These are phyloP conservation scores for Brachirus orientalis DNA, from an alignment of 2,113 vertebrate genomes.

Conservation along the genomic window DNA sequence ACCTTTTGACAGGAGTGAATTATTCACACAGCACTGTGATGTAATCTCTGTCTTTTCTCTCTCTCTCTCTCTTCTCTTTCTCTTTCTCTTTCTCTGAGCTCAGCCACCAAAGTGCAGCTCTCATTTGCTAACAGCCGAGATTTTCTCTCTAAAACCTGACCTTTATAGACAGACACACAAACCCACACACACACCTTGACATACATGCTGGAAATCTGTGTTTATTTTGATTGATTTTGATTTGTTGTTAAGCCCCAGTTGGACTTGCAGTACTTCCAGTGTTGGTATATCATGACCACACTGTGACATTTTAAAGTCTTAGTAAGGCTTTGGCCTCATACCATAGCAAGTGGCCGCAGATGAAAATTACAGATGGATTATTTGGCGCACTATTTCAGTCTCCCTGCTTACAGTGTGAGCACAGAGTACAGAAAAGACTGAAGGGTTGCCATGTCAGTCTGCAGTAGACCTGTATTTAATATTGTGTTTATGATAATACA, in stretches of 20 bases:
- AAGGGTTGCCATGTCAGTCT: not conserved
- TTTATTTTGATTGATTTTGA: slow-evolving; percentile 25
- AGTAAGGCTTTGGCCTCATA: slow-evolving; percentile 25
- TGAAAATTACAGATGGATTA: slow-evolving; percentile 40
- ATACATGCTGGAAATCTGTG: not conserved
- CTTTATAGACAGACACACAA: slow-evolving; percentile 15
- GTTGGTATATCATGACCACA: slow-evolving; percentile 18
- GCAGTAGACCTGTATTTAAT: slow-evolving; percentile 37
- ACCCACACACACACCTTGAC: not conserved
- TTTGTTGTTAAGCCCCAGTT: slow-evolving; percentile 16
- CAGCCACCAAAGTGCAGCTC: not conserved
- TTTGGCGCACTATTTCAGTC: slow-evolving; percentile 32
- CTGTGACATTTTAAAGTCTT: slow-evolving; percentile 54
- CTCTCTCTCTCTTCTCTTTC: slow-evolving; percentile 5
- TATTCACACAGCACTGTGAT: slow-evolving; percentile 28
- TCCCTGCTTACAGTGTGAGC: slow-evolving; percentile 16
- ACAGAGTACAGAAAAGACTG: slow-evolving; percentile 6
- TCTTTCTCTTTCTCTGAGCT: slow-evolving; percentile 25
- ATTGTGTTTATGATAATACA: slow-evolving; percentile 34
- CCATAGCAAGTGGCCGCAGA: slow-evolving; percentile 24
- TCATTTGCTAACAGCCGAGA: not conserved
- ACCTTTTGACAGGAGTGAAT: slow-evolving; percentile 36
- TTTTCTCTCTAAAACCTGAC: slow-evolving; percentile 14
- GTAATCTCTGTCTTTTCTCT: slow-evolving; percentile 11
- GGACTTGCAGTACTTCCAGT: not conserved